phyloP scores from a whole-genome alignment of 1,140 invertebrate genomes.

The Drosophila busckii region DNA sequence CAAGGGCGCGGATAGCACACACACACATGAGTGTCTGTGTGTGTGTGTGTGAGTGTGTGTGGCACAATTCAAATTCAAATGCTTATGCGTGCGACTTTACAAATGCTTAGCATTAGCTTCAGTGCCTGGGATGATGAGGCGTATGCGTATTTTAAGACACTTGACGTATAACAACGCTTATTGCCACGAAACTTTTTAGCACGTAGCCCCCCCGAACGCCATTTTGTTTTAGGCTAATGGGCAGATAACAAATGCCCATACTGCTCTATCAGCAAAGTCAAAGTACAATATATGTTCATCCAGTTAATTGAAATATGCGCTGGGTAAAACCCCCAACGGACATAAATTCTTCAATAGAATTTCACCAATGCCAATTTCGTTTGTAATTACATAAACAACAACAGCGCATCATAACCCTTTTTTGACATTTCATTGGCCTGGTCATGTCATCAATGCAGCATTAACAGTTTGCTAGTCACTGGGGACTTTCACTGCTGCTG shows the following conservation, averaged over 20 bases:
- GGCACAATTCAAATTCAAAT: conserved; percentile 53
- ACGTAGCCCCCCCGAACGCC: conserved; percentile 49
- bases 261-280: conserved; percentile 51
- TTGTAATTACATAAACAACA: conserved; percentile 28
- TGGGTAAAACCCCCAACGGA: conserved; percentile 43
- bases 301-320: conserved; percentile 59
- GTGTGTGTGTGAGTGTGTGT: conserved; percentile 24
- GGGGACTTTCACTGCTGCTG: conserved; percentile 2
- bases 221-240: conserved; percentile 43
- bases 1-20: conserved; percentile 50
- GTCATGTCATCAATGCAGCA: neutral
- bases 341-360: conserved; percentile 61
- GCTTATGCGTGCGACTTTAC: conserved; percentile 71
- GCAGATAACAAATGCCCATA: conserved; percentile 44
- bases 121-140: neutral
- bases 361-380: conserved; percentile 25
- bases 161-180: conserved; percentile 38
- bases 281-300: conserved; percentile 62
- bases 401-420: conserved; percentile 18
- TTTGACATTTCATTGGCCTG: conserved; percentile 21
- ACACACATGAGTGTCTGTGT: conserved; percentile 6
- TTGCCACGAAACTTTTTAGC: conserved; percentile 40
- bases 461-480: conserved; percentile 10
- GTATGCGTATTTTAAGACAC: conserved; percentile 10
- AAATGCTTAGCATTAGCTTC: conserved; percentile 69